A percentile compares a stretch with the other conserved stretches of the same genome.
Evolutionary conservation across 2,113 vertebrate genomes (phyloP).

Genomic region (Mormyrus iriodes): DNA sequence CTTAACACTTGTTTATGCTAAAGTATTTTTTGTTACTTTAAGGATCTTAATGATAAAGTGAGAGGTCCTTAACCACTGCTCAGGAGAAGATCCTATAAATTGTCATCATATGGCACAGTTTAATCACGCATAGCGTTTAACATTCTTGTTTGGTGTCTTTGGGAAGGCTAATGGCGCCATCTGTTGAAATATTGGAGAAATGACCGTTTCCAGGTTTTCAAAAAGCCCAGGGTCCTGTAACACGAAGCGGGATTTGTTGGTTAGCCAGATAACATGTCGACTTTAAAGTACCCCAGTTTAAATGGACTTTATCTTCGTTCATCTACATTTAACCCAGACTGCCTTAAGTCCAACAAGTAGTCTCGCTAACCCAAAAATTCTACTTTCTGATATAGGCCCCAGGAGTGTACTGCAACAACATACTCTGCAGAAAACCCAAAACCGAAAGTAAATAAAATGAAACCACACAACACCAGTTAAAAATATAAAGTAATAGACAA

Average conservation of each 20-base stretch:
- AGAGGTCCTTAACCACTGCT: background rate
- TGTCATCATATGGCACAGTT: background rate
- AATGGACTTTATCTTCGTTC: background rate
- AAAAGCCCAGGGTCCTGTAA: background rate
- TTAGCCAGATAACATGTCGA: background rate
- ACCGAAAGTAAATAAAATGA: background rate
- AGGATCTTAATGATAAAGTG: background rate
- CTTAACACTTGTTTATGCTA: background rate
- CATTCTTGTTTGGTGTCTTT: background rate
- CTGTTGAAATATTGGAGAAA: conserved; percentile 39
- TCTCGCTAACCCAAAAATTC: background rate
- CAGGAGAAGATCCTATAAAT: background rate
- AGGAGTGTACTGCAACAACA: background rate
- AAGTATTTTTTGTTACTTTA: background rate
- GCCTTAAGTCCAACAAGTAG: background rate
- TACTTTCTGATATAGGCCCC: background rate
- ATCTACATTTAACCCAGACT: background rate
- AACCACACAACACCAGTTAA: background rate
- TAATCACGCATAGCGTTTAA: background rate
- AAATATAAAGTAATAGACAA: background rate
- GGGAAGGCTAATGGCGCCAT: conserved; percentile 28
- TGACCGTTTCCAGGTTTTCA: background rate
- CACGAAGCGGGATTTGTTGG: background rate
- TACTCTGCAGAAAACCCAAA: background rate
- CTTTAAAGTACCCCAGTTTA: background rate